Percentiles rank a stretch among this genome's conserved stretches.
phyloP scores from a whole-genome alignment of 2,113 vertebrate species.

The Mormyrus iriodes region DNA sequence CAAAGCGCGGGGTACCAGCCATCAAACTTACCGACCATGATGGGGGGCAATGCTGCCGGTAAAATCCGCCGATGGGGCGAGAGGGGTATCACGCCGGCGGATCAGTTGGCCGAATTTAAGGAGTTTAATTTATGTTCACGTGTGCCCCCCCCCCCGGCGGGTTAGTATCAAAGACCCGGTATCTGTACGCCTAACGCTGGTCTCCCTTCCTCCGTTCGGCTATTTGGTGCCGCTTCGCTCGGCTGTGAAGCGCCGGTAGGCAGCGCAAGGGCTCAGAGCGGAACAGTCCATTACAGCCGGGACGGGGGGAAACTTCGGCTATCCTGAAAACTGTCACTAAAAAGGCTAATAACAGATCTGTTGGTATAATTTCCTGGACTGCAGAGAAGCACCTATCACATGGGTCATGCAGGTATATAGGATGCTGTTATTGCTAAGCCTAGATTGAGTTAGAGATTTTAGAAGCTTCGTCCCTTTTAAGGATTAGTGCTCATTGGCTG shows the following conservation, averaged over 20 bases:
- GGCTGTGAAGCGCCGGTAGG: no score
- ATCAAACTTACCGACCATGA: background rate
- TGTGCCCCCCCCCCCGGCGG: no score
- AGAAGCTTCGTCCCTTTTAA: background rate
- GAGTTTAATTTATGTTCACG: background rate
- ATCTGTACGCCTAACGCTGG: no score
- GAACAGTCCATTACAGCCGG: no score
- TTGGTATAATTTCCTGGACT: background rate
- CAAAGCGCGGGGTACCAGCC: background rate
- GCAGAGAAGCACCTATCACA: background rate
- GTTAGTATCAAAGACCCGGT: no score
- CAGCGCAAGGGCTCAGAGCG: no score
- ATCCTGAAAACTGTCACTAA: no score
- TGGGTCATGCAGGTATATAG: background rate
- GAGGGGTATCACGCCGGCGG: no score
- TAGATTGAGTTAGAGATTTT: background rate
- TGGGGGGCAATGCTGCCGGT: background rate
- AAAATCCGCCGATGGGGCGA: background rate
- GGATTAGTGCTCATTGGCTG: background rate
- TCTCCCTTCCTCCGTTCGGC: no score
- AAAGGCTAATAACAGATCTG: no score
- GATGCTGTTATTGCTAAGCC: background rate
- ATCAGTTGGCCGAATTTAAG: background rate
- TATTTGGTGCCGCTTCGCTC: no score
- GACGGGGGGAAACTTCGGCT: no score